Evolutionary conservation across 2,888 invertebrate genomes (phyloP).

Genomic region (Machimus rusticus): DNA sequence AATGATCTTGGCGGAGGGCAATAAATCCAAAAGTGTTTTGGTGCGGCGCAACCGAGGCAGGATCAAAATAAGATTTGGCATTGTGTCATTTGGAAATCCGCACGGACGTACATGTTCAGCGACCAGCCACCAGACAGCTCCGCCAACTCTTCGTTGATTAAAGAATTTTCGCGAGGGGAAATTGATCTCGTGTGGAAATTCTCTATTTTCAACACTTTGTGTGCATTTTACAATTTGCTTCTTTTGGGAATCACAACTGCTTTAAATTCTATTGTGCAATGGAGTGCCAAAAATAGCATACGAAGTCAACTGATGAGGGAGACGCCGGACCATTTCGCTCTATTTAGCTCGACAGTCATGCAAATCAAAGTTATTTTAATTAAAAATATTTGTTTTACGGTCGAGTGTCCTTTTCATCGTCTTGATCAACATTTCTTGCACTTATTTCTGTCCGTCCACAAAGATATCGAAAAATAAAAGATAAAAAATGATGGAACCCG

Average conservation of each 20-base stretch:
- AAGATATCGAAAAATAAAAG: neutral
- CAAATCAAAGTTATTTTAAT: slow-evolving; percentile 29
- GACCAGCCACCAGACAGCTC: neutral
- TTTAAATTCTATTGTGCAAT: slow-evolving; percentile 31
- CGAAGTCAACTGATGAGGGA: neutral
- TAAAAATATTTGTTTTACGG: neutral
- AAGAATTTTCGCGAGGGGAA: slow-evolving; percentile 14
- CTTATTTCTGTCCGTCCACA: neutral
- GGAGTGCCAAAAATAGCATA: slow-evolving; percentile 6
- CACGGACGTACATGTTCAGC: neutral
- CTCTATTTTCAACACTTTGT: neutral
- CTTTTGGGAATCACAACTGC: slow-evolving; percentile 23
- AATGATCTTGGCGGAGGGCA: slow-evolving; percentile 34
- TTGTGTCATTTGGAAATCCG: slow-evolving; percentile 32
- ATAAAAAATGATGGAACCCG: neutral
- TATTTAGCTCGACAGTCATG: slow-evolving; percentile 6
- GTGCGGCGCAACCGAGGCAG: neutral
- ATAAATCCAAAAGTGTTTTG: slow-evolving; percentile 15
- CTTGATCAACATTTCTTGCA: neutral
- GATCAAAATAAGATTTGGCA: slow-evolving; percentile 33
- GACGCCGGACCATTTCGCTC: neutral
- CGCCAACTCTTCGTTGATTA: slow-evolving; percentile 16
- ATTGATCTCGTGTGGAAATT: slow-evolving; percentile 11
- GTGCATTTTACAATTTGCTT: neutral
- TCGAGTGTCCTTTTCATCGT: neutral